Base-by-base conservation (phyloP, 2,797 vertebrate species). In the Paratrypauchen microcephalus region DNA sequence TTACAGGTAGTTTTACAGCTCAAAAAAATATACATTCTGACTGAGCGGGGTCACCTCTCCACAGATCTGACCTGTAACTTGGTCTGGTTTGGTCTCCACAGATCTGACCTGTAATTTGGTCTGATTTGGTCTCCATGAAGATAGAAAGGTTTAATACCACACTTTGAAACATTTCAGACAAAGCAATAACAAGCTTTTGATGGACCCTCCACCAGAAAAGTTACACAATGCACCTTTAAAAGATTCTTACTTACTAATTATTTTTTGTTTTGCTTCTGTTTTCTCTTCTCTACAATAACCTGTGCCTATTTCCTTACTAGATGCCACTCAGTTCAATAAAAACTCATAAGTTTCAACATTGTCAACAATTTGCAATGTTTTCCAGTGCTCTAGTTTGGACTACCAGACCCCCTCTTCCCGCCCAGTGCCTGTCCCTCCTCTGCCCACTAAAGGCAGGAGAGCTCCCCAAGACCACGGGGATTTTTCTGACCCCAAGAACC, bases 401-500 rank as follows among this genome's bases (percentile, higher is more conserved):
- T 74, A 73, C 71, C 89, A 90, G 45, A 19, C 76, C 68, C 81
- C 88, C 55, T 69, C 19, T 5, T 73, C 80, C 63, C 19, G 32
- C 45, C 73, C 62, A 11, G 41, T 61, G 36, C 47, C 21, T 0
- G 72, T 47, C 57, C 92, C 92, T 66, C 84, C 83, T 16, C 70
- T 91, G 67, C 92, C 90, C 62, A 86, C 88, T 23, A 92, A 91
- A 84, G 72, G 54, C 61, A 74, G 5, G 30, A 21, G 41, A 13
- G 55, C 19, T 24, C 79, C 79, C 7, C 71, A 52, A 39, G 41
- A 57, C 47, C 76, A 57, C 11, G 19, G 26, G 15, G 65, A 56
- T 63, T 65, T 72, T 8, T 62, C 68, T 16, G 56, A 70, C 58
- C 59, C 68, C 47, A 77, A 58, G 32, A 68, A 45, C 11, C 15